These are phyloP conservation scores for Boloria euphrosyne DNA, from an alignment of 2,888 invertebrate species.

Conservation along the genomic window DNA sequence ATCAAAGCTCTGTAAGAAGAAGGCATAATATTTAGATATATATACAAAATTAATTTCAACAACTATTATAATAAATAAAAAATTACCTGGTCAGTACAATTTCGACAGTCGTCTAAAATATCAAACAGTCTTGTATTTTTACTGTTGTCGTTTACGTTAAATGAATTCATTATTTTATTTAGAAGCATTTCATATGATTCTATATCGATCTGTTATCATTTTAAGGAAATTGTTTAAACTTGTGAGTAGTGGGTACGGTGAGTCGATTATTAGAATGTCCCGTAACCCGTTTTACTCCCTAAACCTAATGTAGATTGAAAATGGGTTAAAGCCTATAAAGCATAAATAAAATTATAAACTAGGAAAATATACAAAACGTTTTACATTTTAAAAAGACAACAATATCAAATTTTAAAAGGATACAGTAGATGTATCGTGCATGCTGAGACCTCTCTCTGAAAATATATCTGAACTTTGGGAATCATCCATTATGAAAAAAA, in stretches of 20 bases:
- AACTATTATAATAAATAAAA: background rate
- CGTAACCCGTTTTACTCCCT: too few relatives aligned
- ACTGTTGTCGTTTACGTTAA: slow-evolving; percentile 40
- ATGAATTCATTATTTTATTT: slow-evolving; percentile 51
- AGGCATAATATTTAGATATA: background rate
- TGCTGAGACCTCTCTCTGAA: slow-evolving; percentile 48
- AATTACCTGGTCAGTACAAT: slow-evolving; percentile 60
- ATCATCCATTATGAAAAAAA: slow-evolving; percentile 52
- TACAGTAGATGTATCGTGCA: slow-evolving; percentile 50
- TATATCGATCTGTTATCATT: slow-evolving; percentile 51
- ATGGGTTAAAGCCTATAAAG: too few relatives aligned
- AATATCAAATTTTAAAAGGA: slow-evolving; percentile 45
- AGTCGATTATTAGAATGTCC: too few relatives aligned
- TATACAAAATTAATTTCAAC: slow-evolving; percentile 4
- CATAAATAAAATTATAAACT: too few relatives aligned
- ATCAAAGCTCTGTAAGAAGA: slow-evolving; percentile 57
- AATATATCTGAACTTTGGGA: slow-evolving; percentile 63
- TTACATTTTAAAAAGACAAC: too few relatives aligned
- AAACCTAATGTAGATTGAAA: too few relatives aligned
- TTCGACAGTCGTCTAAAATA: slow-evolving; percentile 55
- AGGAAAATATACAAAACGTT: too few relatives aligned
- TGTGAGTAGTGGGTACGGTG: background rate
- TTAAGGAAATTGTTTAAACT: slow-evolving; percentile 15
- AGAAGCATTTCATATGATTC: slow-evolving; percentile 52
- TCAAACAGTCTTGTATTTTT: slow-evolving; percentile 46